phyloP scores from a whole-genome alignment of 2,113 vertebrate genomes.

The Chloropsis cyanopogon region DNA sequence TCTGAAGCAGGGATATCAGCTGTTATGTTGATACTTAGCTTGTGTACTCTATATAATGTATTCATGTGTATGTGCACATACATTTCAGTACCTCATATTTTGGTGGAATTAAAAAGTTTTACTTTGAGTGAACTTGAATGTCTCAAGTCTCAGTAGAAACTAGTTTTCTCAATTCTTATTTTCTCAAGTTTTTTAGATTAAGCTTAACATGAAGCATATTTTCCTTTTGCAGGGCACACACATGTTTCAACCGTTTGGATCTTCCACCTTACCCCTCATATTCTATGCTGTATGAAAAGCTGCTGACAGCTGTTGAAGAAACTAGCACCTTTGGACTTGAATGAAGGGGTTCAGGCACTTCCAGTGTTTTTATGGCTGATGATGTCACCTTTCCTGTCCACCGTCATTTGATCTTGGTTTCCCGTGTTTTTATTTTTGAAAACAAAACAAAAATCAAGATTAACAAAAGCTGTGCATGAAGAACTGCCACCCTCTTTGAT shows the following conservation, averaged over 20 bases:
- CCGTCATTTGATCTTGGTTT: conserved; percentile 73
- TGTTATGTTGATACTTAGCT: neutral
- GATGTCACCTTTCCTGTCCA: conserved; percentile 64
- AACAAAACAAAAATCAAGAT: conserved; percentile 63
- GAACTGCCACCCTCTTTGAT: conserved; percentile 74
- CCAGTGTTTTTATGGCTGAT: conserved; percentile 62
- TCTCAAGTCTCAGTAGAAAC: neutral
- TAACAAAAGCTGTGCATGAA: conserved; percentile 81
- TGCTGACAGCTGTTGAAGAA: conserved; percentile 96
- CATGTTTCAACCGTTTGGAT: conserved; percentile 97
- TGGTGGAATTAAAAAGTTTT: neutral
- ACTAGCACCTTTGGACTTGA: conserved; percentile 98
- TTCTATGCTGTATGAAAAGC: conserved; percentile 93
- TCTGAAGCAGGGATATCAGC: neutral
- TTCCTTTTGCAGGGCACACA: conserved; percentile 86
- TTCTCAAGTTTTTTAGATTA: neutral
- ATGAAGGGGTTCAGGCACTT: conserved; percentile 72
- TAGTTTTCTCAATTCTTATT: neutral
- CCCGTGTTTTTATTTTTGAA: conserved; percentile 72
- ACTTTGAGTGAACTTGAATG: neutral
- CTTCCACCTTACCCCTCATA: conserved; percentile 95
- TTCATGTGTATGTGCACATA: neutral
- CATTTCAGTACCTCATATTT: neutral
- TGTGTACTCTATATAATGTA: neutral
- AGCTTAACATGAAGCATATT: neutral